Evolutionary conservation across 2,888 invertebrate genomes (phyloP).

Genomic region (Drosophila engyochracea): DNA sequence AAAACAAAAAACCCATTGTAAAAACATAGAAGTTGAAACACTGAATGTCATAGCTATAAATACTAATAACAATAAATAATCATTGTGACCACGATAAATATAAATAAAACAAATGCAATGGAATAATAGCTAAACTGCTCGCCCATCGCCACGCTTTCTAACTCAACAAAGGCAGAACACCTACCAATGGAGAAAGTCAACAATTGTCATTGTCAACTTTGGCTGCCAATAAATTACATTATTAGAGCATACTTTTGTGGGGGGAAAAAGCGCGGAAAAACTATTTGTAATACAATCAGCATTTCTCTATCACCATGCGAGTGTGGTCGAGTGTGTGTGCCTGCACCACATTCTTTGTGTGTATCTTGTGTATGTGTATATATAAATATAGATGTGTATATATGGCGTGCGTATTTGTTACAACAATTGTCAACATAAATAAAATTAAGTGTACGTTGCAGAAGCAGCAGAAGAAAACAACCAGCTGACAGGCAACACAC

Average conservation of each 20-base stretch:
- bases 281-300: slow-evolving; percentile 66
- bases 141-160: neutral
- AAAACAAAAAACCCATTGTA: slow-evolving; percentile 2
- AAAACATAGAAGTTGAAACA: slow-evolving; percentile 11
- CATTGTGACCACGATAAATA: slow-evolving; percentile 60
- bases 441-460: slow-evolving; percentile 70
- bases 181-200: slow-evolving; percentile 54
- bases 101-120: slow-evolving; percentile 69
- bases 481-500: slow-evolving; percentile 12
- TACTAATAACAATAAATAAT: slow-evolving; percentile 73
- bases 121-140: slow-evolving; percentile 27
- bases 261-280: slow-evolving; percentile 36
- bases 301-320: slow-evolving; percentile 15
- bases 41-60: slow-evolving; percentile 37
- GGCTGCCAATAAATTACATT: slow-evolving; percentile 71
- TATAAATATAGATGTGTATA: neutral
- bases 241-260: slow-evolving; percentile 53
- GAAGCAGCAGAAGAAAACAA: slow-evolving; percentile 11
- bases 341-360: neutral
- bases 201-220: slow-evolving; percentile 72
- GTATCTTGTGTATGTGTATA: neutral
- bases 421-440: slow-evolving; percentile 74
- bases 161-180: slow-evolving; percentile 6
- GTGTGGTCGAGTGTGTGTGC: neutral
- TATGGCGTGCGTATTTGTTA: slow-evolving; percentile 44